phyloP scores from a whole-genome alignment of 2,797 vertebrate species.

The Diplodus puntazzo region DNA sequence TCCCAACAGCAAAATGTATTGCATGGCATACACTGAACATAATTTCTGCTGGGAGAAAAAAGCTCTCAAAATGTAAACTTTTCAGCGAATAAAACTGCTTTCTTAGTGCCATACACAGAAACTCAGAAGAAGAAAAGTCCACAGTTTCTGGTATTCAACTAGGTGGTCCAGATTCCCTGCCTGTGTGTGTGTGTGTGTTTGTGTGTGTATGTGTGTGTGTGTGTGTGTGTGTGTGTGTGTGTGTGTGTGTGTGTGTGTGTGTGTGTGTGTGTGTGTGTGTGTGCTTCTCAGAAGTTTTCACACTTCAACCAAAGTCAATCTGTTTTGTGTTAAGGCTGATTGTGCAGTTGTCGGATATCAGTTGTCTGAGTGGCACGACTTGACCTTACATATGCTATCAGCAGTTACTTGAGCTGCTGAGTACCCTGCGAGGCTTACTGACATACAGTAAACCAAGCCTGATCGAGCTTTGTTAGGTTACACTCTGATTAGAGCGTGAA shows the following conservation, averaged over 20 bases:
- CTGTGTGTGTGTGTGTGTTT: neutral
- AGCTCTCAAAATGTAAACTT: neutral
- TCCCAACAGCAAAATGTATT: neutral
- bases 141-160: slow-evolving; percentile 39
- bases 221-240: too few relatives aligned
- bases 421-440: slow-evolving; percentile 59
- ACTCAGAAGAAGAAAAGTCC: slow-evolving; percentile 23
- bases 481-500: slow-evolving; percentile 51
- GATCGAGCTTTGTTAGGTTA: slow-evolving; percentile 58
- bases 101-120: slow-evolving; percentile 23
- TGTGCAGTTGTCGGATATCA: slow-evolving; percentile 76
- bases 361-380: slow-evolving; percentile 65
- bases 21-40: neutral
- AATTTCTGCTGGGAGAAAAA: neutral
- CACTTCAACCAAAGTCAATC: slow-evolving; percentile 68
- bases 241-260: neutral
- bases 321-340: slow-evolving; percentile 77
- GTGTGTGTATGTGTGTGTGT: slow-evolving; percentile 24
- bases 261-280: slow-evolving; percentile 19
- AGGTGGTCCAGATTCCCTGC: slow-evolving; percentile 28
- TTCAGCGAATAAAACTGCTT: neutral
- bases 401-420: slow-evolving; percentile 75
- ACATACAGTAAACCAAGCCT: slow-evolving; percentile 60
- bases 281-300: slow-evolving; percentile 56
- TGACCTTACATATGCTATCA: slow-evolving; percentile 76